Evolutionary conservation across 2,113 vertebrate genomes (phyloP).

Genomic region (Corythaixoides concolor): DNA sequence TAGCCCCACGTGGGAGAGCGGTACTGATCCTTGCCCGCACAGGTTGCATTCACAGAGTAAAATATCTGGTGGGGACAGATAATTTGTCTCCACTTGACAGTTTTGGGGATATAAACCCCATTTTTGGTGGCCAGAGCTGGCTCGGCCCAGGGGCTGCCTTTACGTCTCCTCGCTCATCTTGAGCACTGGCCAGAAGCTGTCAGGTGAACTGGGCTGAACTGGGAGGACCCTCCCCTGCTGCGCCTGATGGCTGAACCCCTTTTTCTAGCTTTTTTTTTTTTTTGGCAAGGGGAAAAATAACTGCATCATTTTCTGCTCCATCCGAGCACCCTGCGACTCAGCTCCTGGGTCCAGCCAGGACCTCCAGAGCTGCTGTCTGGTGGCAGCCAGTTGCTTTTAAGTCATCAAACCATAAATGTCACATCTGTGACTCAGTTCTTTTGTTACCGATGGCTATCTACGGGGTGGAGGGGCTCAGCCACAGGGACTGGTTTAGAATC

Average conservation of each 20-base stretch:
- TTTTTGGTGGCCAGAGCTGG: fast-evolving
- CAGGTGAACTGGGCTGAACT: not conserved
- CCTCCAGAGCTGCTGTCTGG: fast-evolving
- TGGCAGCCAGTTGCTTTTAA: not conserved
- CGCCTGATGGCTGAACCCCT: fast-evolving
- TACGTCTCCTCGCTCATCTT: not conserved
- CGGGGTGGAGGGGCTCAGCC: not conserved
- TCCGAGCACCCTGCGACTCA: fast-evolving
- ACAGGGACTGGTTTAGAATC: not conserved
- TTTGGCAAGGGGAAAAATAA: not conserved
- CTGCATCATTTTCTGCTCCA: not conserved
- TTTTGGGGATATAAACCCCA: not conserved
- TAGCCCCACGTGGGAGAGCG: not conserved
- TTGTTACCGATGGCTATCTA: not conserved
- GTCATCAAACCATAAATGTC: conserved; percentile 11
- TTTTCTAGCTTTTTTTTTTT: not conserved
- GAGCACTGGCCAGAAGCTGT: not conserved
- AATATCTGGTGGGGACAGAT: not conserved
- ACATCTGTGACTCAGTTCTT: not conserved
- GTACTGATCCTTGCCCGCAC: fast-evolving
- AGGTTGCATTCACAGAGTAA: fast-evolving
- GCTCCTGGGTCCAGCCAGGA: not conserved
- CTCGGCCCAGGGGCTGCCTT: not conserved
- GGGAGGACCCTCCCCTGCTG: not conserved
- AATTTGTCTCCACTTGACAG: fast-evolving